phyloP scores from a whole-genome alignment of 1,140 invertebrate species.

The Prorops nasuta region DNA sequence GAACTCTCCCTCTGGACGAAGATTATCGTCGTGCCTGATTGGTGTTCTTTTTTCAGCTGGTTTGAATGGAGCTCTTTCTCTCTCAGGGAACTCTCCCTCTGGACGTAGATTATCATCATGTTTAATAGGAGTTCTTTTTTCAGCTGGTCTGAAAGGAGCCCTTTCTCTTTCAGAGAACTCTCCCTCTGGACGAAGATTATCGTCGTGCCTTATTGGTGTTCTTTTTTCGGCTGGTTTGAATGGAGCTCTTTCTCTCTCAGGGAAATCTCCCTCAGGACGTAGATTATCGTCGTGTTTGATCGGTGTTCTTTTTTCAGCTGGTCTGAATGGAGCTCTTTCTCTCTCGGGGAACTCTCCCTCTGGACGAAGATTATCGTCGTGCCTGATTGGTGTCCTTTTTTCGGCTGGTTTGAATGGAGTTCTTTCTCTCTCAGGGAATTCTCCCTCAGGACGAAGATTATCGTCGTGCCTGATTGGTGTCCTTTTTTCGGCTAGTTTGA shows the following conservation, averaged over 20 bases:
- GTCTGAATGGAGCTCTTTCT: constrained; percentile 32
- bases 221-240: constrained; percentile 61
- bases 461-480: constrained; percentile 62
- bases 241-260: constrained; percentile 35
- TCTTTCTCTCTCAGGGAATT: constrained; percentile 55
- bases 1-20: constrained; percentile 60
- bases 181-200: constrained; percentile 60
- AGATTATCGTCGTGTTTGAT: constrained; percentile 56
- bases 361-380: constrained; percentile 14
- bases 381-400: constrained; percentile 20
- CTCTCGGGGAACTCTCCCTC: constrained; percentile 39
- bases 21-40: constrained; percentile 61
- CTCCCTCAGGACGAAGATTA: constrained; percentile 64
- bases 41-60: constrained; percentile 58
- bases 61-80: constrained; percentile 50
- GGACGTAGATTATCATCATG: constrained; percentile 62
- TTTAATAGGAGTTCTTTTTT: constrained; percentile 35
- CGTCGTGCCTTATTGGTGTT: constrained; percentile 29
- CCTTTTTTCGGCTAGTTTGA: constrained; percentile 55
- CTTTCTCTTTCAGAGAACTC: constrained; percentile 53
- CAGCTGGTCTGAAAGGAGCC: constrained; percentile 53
- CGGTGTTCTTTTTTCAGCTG: constrained; percentile 33
- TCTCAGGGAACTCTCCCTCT: constrained; percentile 64
- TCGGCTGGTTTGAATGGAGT: constrained; percentile 57
- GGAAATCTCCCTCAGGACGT: constrained; percentile 57